Percentiles rank a stretch among this genome's conserved stretches.
phyloP scores from a whole-genome alignment of 2,888 invertebrate species.

The Calliphora vomitoria region DNA sequence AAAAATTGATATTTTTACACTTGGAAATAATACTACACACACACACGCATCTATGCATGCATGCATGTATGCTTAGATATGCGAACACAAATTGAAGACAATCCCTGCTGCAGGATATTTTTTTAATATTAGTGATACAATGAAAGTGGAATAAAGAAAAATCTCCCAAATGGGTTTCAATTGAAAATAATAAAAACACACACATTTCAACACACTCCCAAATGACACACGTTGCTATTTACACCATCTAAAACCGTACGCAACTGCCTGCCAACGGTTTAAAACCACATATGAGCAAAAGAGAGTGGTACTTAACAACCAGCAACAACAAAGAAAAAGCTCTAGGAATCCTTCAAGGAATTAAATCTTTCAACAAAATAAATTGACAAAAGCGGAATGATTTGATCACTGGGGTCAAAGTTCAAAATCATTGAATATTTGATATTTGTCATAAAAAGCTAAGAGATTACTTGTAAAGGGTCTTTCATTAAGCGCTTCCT shows the following conservation, averaged over 20 bases:
- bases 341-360: background rate
- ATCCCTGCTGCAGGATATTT: conserved; percentile 71
- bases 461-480: too few species aligned
- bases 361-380: background rate
- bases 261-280: conserved; percentile 67
- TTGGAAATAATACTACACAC: conserved; percentile 37
- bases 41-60: background rate
- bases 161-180: conserved; percentile 64
- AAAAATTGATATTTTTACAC: conserved; percentile 70
- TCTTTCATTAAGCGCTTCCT: too few species aligned
- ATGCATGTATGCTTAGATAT: background rate
- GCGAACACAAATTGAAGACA: conserved; percentile 60
- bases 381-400: background rate
- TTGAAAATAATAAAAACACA: conserved; percentile 63
- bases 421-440: background rate
- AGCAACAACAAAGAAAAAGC: background rate
- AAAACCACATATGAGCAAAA: conserved; percentile 13
- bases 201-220: conserved; percentile 5
- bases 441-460: too few species aligned
- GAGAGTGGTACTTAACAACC: conserved; percentile 23
- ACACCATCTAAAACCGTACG: background rate
- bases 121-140: conserved; percentile 66
- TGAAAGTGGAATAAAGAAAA: conserved; percentile 50
- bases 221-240: conserved; percentile 63
- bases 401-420: background rate